These are phyloP conservation scores for Hycleus cichorii DNA, from an alignment of 1,140 invertebrate species.

Conservation along the genomic window DNA sequence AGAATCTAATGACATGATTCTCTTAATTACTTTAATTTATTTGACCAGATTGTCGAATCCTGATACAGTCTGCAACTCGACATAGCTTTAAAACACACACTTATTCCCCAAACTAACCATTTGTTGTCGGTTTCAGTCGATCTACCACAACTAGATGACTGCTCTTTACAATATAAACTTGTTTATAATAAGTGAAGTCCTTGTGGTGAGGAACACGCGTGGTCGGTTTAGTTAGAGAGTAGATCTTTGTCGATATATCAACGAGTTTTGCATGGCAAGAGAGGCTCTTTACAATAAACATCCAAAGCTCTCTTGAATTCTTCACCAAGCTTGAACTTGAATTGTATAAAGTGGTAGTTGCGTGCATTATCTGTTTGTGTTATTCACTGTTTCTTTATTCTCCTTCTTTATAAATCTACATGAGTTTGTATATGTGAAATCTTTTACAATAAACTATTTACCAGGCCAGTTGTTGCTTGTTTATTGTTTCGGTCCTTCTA, in stretches of 20 bases:
- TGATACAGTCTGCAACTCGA: background rate
- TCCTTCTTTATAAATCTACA: no score
- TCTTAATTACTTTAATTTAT: slow-evolving; percentile 42
- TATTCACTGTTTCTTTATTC: background rate
- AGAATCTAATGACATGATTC: slow-evolving; percentile 41
- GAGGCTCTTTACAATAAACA: no score
- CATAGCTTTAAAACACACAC: no score
- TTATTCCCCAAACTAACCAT: no score
- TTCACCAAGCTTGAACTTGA: slow-evolving; percentile 1
- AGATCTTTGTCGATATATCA: slow-evolving; percentile 30
- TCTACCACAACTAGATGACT: no score
- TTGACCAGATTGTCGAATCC: slow-evolving; percentile 28
- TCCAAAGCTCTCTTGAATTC: slow-evolving; percentile 10
- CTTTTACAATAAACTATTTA: slow-evolving; percentile 20
- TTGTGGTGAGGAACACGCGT: slow-evolving; percentile 25
- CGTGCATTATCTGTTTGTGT: slow-evolving; percentile 16
- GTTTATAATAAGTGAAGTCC: slow-evolving; percentile 19
- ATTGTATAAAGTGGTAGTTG: slow-evolving; percentile 1
- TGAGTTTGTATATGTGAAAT: no score
- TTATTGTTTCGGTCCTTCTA: slow-evolving; percentile 6
- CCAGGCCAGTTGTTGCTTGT: slow-evolving; percentile 16
- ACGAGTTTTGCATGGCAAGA: background rate
- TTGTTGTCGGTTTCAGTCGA: no score
- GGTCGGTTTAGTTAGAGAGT: slow-evolving; percentile 15
- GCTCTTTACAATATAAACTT: slow-evolving; percentile 22